A percentile compares a stretch with the other conserved stretches of the same genome.
Evolutionary conservation across 2,797 vertebrate species (phyloP).

Genomic region (Tapirus indicus): DNA sequence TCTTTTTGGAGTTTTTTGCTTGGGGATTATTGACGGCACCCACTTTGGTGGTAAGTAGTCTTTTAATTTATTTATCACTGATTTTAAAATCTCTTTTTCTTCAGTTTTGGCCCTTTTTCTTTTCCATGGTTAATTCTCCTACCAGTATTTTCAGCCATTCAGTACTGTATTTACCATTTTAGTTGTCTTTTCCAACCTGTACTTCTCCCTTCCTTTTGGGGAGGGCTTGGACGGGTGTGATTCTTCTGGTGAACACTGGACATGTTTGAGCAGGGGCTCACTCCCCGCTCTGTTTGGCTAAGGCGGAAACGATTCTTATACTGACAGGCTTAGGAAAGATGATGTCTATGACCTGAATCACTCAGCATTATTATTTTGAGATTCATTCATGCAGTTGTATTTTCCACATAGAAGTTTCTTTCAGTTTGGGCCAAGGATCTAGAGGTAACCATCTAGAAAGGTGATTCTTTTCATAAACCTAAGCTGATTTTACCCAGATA

Average conservation of each 20-base stretch:
- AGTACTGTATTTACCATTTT: neutral
- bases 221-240: neutral
- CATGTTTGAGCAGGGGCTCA: neutral
- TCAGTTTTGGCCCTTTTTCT: neutral
- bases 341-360: neutral
- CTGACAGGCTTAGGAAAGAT: neutral
- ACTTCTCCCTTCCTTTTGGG: neutral
- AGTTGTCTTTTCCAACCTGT: neutral
- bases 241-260: neutral
- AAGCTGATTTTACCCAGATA: neutral
- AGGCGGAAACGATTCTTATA: neutral
- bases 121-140: neutral
- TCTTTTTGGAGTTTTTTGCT: conserved; percentile 98
- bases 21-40: conserved; percentile 98
- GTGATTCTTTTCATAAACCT: neutral
- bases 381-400: neutral
- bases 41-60: conserved; percentile 94
- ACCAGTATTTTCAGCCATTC: neutral
- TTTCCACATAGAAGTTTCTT: conserved; percentile 21
- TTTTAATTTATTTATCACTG: conserved; percentile 24
- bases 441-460: neutral
- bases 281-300: neutral
- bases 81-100: neutral
- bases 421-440: neutral
- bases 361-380: neutral